A percentile compares a stretch with the other conserved stretches of the same genome.
Conservation (phyloP, 2,797 vertebrate species). For the Alectoris magna region DNA sequence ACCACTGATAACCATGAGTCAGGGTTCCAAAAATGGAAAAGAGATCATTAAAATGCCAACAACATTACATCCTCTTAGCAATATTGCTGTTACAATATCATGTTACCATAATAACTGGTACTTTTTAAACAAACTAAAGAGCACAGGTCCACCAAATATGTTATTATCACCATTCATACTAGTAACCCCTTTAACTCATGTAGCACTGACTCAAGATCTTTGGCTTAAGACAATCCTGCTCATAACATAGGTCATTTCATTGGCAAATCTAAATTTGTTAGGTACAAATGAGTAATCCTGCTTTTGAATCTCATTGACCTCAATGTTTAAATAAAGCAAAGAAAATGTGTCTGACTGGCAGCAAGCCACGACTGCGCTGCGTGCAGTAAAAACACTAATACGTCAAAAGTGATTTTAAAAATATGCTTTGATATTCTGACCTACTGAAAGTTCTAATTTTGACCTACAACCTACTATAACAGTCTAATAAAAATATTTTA, state of each 20-base stretch:
- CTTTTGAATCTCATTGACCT: constrained; percentile 52
- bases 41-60: neutral
- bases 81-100: neutral
- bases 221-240: neutral
- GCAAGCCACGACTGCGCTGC: neutral
- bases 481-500: neutral
- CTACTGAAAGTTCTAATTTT: constrained; percentile 18
- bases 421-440: neutral
- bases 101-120: neutral
- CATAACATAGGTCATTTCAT: constrained; percentile 24
- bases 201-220: neutral
- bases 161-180: neutral
- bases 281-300: constrained; percentile 48
- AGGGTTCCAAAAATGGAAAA: neutral
- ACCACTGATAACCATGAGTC: neutral
- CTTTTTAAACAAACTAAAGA: neutral
- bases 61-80: neutral
- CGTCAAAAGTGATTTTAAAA: constrained; percentile 23
- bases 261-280: constrained; percentile 7
- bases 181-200: accelerated
- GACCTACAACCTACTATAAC: neutral
- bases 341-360: constrained; percentile 49
- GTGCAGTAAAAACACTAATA: constrained; percentile 40
- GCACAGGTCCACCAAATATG: neutral
- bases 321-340: constrained; percentile 53